A percentile compares a stretch with the other conserved stretches of the same genome.
Evolutionary conservation across 2,888 invertebrate species (phyloP).

Genomic region (Oxycera nigricornis): DNA sequence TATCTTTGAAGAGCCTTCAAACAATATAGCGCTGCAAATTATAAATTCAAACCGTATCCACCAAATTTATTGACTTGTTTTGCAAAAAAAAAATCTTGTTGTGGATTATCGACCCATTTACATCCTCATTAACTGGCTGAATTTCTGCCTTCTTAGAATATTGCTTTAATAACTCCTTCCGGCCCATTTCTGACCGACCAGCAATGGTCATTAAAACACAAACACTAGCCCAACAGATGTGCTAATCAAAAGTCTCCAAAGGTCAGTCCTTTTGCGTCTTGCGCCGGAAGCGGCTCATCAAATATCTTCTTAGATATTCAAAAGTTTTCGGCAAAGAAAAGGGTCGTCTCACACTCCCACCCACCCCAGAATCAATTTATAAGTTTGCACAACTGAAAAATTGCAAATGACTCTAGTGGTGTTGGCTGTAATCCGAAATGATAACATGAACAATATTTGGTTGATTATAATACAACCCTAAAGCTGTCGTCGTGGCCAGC

Average conservation of each 20-base stretch:
- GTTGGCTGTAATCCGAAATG: slow-evolving; percentile 13
- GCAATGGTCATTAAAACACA: neutral
- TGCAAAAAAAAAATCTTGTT: too few relatives aligned
- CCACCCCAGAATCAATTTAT: neutral
- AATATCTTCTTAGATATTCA: neutral
- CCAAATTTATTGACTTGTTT: too few relatives aligned
- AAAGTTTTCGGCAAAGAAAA: neutral
- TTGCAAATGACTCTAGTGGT: neutral
- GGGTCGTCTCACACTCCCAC: neutral
- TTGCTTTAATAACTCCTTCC: neutral
- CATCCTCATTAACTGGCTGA: neutral
- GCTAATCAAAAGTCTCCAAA: neutral
- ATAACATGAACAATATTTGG: slow-evolving; percentile 29
- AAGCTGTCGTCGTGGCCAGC: neutral
- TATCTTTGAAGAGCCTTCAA: too few relatives aligned
- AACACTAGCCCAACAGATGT: neutral
- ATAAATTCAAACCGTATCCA: too few relatives aligned
- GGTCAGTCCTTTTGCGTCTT: neutral
- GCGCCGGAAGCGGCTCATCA: neutral
- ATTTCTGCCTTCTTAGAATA: neutral
- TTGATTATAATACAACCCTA: slow-evolving; percentile 23
- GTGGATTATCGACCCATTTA: neutral
- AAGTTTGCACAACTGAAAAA: slow-evolving; percentile 8
- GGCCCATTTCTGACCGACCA: neutral
- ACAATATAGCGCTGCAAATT: too few relatives aligned